A percentile compares a stretch with the other conserved stretches of the same genome.
phyloP scores from a whole-genome alignment of 2,797 vertebrate species.

The Brotogeris chrysoptera region DNA sequence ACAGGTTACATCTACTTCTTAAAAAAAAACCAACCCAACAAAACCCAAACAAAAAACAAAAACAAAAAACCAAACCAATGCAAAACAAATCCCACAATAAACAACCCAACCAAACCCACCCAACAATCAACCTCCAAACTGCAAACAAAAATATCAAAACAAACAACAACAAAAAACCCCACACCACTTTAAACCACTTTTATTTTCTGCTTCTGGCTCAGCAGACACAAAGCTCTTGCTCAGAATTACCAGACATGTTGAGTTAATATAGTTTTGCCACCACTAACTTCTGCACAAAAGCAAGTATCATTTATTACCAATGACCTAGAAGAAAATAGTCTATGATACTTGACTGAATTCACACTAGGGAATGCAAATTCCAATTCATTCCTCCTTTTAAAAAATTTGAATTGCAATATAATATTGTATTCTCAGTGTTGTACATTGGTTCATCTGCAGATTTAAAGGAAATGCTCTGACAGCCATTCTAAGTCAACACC shows the following conservation, averaged over 20 bases:
- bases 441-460: neutral
- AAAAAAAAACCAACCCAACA: no score
- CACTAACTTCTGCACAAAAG: neutral
- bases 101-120: neutral
- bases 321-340: neutral
- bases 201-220: neutral
- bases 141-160: neutral
- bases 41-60: neutral
- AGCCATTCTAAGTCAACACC: neutral
- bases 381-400: neutral
- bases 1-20: neutral
- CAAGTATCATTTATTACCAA: neutral
- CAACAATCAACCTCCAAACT: neutral
- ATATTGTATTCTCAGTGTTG: neutral
- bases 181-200: neutral
- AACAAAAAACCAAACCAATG: neutral
- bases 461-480: neutral
- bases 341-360: neutral
- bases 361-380: neutral
- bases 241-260: neutral
- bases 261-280: neutral
- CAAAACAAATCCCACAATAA: neutral
- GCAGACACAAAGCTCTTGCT: neutral
- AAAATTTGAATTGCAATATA: neutral
- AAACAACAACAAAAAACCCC: neutral